A percentile compares a stretch with the other conserved stretches of the same genome.
Conservation (phyloP, 2,113 vertebrate species). For the Laticauda colubrina region DNA sequence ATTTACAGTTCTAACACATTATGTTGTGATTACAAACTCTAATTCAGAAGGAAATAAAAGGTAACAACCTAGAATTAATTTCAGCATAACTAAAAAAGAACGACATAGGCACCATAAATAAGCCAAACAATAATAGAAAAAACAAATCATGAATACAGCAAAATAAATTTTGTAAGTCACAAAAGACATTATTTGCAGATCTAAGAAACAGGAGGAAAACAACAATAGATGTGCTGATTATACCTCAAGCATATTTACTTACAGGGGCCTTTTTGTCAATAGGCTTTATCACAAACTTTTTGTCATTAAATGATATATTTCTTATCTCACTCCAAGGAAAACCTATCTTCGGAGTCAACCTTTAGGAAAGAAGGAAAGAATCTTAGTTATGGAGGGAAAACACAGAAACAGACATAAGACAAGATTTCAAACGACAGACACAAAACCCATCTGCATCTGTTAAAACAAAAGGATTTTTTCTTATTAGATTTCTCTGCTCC, state of each 20-base stretch:
- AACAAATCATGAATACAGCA: background rate
- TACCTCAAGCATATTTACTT: conserved; percentile 66
- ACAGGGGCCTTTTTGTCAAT: conserved; percentile 99
- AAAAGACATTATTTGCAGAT: background rate
- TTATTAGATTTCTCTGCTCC: background rate
- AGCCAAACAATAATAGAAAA: background rate
- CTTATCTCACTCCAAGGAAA: conserved; percentile 99
- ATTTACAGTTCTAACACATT: background rate
- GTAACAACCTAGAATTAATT: background rate
- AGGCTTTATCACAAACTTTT: conserved; percentile 98
- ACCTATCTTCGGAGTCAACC: conserved; percentile 96
- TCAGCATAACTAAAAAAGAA: background rate
- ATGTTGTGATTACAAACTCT: background rate
- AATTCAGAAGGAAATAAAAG: background rate
- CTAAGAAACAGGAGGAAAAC: background rate
- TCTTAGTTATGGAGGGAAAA: background rate
- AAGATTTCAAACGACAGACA: background rate
- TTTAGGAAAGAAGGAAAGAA: conserved; percentile 62
- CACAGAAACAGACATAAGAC: background rate
- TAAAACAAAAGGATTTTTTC: background rate
- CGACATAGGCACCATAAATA: background rate
- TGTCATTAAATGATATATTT: conserved; percentile 98
- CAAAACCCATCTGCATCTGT: background rate
- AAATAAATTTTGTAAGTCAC: background rate
- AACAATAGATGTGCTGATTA: background rate